Percentiles rank a stretch among this genome's conserved stretches.
phyloP scores from a whole-genome alignment of 1,140 invertebrate genomes.

The Schlechtendalia chinensis region DNA sequence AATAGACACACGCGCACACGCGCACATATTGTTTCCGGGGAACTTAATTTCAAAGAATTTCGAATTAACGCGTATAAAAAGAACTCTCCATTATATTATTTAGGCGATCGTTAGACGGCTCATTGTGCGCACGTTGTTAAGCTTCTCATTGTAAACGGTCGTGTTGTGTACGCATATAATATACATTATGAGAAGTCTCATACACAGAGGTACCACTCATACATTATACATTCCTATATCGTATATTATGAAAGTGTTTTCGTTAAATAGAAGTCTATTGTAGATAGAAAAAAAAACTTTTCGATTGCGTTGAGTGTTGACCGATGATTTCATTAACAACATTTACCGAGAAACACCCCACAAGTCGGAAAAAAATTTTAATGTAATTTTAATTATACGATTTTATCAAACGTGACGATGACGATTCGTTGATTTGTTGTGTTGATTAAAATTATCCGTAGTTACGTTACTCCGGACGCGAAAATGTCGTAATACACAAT shows the following conservation, averaged over 20 bases:
- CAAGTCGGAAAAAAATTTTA: too few relatives aligned
- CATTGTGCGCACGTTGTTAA: neutral
- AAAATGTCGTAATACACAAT: too few relatives aligned
- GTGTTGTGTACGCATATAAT: neutral
- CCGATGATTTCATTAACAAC: neutral
- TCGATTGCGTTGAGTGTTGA: too few relatives aligned
- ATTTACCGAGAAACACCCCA: too few relatives aligned
- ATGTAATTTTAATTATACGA: too few relatives aligned
- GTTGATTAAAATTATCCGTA: too few relatives aligned
- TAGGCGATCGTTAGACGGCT: neutral
- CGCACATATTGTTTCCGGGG: neutral
- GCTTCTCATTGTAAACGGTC: neutral
- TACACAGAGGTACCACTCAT: neutral
- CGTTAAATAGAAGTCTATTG: neutral
- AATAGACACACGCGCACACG: too few relatives aligned
- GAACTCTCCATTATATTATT: constrained; percentile 13
- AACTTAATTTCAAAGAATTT: constrained; percentile 4
- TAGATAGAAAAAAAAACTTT: too few relatives aligned
- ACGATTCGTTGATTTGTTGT: too few relatives aligned
- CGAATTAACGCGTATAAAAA: neutral
- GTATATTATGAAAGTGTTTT: too few relatives aligned
- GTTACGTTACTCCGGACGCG: too few relatives aligned
- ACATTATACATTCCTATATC: neutral
- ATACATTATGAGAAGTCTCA: neutral
- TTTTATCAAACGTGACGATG: too few relatives aligned